Conservation (phyloP, 2,888 invertebrate genomes). For the Dione vanillae region DNA sequence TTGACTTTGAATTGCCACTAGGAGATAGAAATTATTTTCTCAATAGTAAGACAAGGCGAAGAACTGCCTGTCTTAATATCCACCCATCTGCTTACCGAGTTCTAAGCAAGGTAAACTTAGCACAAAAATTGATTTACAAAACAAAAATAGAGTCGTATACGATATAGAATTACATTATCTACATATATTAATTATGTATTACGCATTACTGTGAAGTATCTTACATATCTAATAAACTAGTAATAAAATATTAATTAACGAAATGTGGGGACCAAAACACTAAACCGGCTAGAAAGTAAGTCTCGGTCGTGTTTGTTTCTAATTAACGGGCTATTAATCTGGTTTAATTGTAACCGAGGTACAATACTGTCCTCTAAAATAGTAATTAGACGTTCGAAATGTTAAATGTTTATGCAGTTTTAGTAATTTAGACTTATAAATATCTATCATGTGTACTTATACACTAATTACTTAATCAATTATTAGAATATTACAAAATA, state of each 20-base stretch:
- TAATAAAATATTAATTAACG: slow-evolving; percentile 26
- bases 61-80: no score
- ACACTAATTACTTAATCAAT: background rate
- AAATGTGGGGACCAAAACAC: slow-evolving; percentile 28
- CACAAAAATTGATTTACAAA: slow-evolving; percentile 3
- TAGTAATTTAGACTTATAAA: background rate
- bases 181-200: slow-evolving; percentile 23
- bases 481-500: no score
- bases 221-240: slow-evolving; percentile 24
- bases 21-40: no score
- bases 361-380: slow-evolving; percentile 24
- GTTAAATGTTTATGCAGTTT: slow-evolving; percentile 4
- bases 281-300: slow-evolving; percentile 28
- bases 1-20: no score
- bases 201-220: slow-evolving; percentile 19
- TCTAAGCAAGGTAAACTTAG: no score
- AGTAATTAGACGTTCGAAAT: slow-evolving; percentile 16
- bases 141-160: background rate
- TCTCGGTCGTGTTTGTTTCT: slow-evolving; percentile 28
- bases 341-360: slow-evolving; percentile 23
- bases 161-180: background rate
- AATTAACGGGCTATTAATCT: slow-evolving; percentile 29
- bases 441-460: background rate
- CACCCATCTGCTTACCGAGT: no score
- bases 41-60: no score